Conservation (phyloP, 2,113 vertebrate genomes). For the Callorhinus ursinus region DNA sequence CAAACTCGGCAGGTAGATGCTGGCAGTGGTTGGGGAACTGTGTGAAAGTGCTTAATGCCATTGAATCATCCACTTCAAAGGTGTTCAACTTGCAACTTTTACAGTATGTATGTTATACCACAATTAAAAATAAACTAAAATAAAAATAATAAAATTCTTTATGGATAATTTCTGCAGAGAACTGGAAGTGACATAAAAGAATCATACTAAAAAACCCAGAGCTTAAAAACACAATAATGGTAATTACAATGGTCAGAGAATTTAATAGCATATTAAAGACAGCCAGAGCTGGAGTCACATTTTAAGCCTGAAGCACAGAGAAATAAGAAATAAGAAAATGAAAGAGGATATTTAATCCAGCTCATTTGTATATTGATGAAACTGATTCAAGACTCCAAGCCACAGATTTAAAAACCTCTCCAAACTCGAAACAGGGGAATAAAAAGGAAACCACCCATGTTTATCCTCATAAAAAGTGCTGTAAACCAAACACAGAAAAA, state of each 20-base stretch:
- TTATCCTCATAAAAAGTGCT: neutral
- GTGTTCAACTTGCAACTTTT: neutral
- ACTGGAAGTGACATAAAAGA: neutral
- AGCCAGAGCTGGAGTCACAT: neutral
- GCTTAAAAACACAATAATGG: neutral
- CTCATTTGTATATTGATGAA: neutral
- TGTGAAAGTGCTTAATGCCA: neutral
- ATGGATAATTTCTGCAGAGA: neutral
- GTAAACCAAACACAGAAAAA: neutral
- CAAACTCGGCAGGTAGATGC: neutral
- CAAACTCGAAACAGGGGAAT: neutral
- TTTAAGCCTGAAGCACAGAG: neutral
- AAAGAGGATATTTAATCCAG: neutral
- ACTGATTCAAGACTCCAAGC: neutral
- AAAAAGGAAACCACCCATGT: neutral
- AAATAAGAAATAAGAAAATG: neutral
- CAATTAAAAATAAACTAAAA: neutral
- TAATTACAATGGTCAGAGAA: neutral
- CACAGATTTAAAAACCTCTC: neutral
- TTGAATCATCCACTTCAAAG: neutral
- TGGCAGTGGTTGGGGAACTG: neutral
- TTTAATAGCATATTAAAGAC: neutral
- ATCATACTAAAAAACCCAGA: neutral
- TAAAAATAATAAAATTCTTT: neutral
- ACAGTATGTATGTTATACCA: neutral